phyloP scores from a whole-genome alignment of 2,113 vertebrate species.

The Esox niger region DNA sequence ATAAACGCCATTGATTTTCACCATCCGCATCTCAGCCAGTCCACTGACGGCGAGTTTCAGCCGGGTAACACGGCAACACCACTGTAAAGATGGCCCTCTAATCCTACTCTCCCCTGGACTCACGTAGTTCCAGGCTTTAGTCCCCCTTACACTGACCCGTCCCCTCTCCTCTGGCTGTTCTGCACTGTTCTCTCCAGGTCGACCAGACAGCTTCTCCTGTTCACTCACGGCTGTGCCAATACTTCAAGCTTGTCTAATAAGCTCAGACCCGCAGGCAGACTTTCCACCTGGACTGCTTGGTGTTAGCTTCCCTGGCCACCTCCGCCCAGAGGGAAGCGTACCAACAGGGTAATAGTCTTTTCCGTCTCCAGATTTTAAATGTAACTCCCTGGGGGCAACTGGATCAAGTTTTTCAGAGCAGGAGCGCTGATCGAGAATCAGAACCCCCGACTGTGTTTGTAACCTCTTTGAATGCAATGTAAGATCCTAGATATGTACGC shows the following conservation, averaged over 20 bases:
- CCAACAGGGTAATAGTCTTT: no score
- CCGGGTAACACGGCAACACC: no score
- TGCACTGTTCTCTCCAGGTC: constrained; percentile 19
- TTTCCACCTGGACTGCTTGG: constrained; percentile 33
- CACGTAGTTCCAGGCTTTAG: not conserved
- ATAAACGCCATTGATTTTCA: not conserved
- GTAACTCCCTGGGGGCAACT: no score
- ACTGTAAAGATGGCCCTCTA: not conserved
- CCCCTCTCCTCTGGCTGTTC: constrained; percentile 6
- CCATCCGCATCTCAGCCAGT: not conserved
- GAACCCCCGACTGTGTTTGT: no score
- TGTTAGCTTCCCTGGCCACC: constrained; percentile 40
- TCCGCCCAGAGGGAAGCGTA: no score
- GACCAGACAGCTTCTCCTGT: constrained; percentile 15
- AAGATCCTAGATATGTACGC: no score
- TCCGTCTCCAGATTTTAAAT: no score
- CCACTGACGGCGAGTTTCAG: not conserved
- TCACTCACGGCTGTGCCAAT: constrained; percentile 47
- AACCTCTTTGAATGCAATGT: no score
- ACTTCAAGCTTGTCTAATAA: constrained; percentile 36
- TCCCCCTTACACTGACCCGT: not conserved
- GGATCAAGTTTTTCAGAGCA: no score
- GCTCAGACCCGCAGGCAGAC: constrained; percentile 48
- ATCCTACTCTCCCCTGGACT: not conserved
- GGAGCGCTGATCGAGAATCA: no score